Percentiles rank a stretch among this genome's conserved stretches.
These are phyloP conservation scores for Borostomias antarcticus DNA, from an alignment of 2,797 vertebrate genomes.

Conservation along the genomic window DNA sequence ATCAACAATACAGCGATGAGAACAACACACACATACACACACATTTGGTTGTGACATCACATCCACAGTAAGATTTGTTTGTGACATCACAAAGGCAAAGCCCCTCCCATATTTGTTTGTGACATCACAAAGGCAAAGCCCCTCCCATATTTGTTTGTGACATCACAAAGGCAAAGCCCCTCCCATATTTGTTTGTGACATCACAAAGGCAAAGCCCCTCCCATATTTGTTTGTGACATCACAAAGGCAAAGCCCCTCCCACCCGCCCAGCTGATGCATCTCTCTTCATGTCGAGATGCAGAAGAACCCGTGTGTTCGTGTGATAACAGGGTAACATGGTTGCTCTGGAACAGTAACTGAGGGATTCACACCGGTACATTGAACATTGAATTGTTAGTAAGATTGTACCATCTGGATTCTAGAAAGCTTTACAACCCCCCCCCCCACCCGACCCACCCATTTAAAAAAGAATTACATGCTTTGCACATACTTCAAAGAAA, in stretches of 20 bases:
- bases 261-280: conserved; percentile 40
- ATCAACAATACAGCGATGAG: conserved; percentile 77
- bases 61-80: conserved; percentile 62
- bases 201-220: conserved; percentile 49
- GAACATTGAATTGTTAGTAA: conserved; percentile 23
- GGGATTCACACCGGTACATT: conserved; percentile 49
- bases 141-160: conserved; percentile 48
- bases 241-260: conserved; percentile 50
- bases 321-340: too few relatives aligned
- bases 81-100: conserved; percentile 50
- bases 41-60: conserved; percentile 83
- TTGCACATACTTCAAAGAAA: conserved; percentile 44
- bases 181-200: conserved; percentile 49
- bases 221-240: conserved; percentile 50
- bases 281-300: conserved; percentile 51
- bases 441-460: too few relatives aligned
- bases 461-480: conserved; percentile 39
- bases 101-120: conserved; percentile 42
- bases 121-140: conserved; percentile 51
- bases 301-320: conserved; percentile 51
- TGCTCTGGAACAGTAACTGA: conserved; percentile 41
- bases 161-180: conserved; percentile 49
- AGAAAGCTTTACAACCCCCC: conserved; percentile 32
- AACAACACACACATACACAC: conserved; percentile 74
- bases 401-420: conserved; percentile 39